Base-by-base conservation (phyloP, 2,888 invertebrate species). In the Agonopterix arenella region DNA sequence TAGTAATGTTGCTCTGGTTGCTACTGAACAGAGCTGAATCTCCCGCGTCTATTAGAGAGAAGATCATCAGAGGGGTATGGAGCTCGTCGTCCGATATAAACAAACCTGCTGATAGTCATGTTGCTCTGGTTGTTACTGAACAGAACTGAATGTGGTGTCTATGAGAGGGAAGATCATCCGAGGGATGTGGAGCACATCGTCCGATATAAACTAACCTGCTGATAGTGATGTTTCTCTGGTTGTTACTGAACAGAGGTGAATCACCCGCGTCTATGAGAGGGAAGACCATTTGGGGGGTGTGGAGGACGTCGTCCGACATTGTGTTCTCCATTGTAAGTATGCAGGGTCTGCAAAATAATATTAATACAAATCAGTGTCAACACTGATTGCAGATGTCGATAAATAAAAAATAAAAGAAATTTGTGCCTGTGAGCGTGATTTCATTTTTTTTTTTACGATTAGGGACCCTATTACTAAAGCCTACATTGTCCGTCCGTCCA, bases 271-370 rank as follows among this genome's bases (percentile, higher is more conserved):
- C 80, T 0, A 92, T 73, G 13, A 86, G 84, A 0, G 94, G 93
- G 73, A 94, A 94, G 52, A 96, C 92, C 59, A 96, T 93, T 65
- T 96, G 95, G 0, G 96, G 96, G 0, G 96, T 97, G 70, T 97
- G 96, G 8, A 97, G 82, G 0, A 93, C 93, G 57, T 96, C 96
- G 56, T 61, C 54, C 0, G 61, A 45, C 13, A 60, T 65, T 45
- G 60, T 68, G 53, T 58, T 74, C 55, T 83, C 84, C 49, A 83
- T 51, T 0, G 76, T 73, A 1, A 80, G 60, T 9, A 78, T 54
- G 1, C 80, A 73, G 44, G 80, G 76, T 56, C 88, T 89, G 69
- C 0, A 64, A 38, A 10, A n/a, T 8, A 38, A 38, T 9, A 10
- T 38, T 10, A 42, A 75, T 18, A 18, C 3, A 18, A 18, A 18